Evolutionary conservation across 1,140 invertebrate genomes (phyloP).

Genomic region (Eciton burchellii): DNA sequence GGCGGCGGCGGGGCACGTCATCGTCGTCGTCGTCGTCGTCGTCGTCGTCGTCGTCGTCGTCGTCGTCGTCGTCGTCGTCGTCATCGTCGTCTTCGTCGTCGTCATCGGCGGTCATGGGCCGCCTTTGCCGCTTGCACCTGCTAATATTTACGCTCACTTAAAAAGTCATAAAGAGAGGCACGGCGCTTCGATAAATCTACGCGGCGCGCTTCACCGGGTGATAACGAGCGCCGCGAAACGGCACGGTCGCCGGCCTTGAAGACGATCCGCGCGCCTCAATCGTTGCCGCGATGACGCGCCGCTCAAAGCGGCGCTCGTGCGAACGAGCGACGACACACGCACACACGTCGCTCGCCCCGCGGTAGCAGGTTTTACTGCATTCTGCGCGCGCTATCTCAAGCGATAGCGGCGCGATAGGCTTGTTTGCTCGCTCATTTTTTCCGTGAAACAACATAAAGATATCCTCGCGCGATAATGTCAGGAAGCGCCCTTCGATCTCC

Average conservation of each 20-base stretch:
- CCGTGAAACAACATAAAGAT: conserved; percentile 18
- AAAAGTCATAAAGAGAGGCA: conserved; percentile 70
- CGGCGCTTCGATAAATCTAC: conserved; percentile 65
- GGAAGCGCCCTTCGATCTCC: background rate
- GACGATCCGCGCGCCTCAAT: conserved; percentile 5
- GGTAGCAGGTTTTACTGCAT: conserved; percentile 16
- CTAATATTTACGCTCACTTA: conserved; percentile 73
- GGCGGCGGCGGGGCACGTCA: no score
- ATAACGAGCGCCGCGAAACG: conserved; percentile 39
- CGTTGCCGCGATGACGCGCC: conserved; percentile 3
- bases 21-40: no score
- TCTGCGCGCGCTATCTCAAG: conserved; percentile 2
- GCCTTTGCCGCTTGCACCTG: conserved; percentile 57
- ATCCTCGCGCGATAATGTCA: conserved; percentile 1
- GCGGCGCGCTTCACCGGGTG: conserved; percentile 22
- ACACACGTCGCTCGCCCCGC: background rate
- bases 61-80: background rate
- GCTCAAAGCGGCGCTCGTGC: background rate
- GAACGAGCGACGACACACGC: background rate
- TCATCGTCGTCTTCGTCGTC: background rate
- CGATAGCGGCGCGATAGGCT: background rate
- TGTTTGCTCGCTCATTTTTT: conserved; percentile 15
- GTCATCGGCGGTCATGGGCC: background rate
- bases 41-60: background rate
- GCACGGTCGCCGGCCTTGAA: conserved; percentile 33